Evolutionary conservation across 2,888 invertebrate genomes (phyloP).

Genomic region (Calephelis perditalis): DNA sequence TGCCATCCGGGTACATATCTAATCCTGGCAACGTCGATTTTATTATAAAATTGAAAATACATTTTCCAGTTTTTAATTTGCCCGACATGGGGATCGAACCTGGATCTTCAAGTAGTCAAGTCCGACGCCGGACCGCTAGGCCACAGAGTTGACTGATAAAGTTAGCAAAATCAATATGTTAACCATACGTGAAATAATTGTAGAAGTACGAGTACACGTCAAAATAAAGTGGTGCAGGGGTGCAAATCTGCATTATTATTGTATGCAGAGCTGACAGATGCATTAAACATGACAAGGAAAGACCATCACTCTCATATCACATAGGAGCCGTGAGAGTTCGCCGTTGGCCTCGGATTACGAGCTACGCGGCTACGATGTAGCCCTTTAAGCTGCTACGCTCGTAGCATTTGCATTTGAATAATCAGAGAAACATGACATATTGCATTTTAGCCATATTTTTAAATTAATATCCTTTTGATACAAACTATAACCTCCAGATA

Average conservation of each 20-base stretch:
- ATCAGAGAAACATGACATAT: constrained; percentile 16
- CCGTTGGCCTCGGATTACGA: constrained; percentile 66
- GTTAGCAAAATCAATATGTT: too few relatives aligned
- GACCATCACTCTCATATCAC: constrained; percentile 60
- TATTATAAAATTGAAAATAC: too few relatives aligned
- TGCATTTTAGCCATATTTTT: neutral
- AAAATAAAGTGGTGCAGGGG: constrained; percentile 30
- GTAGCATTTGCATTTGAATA: constrained; percentile 43
- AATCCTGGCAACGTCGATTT: too few relatives aligned
- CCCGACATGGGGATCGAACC: too few relatives aligned
- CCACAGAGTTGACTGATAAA: too few relatives aligned
- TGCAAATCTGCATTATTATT: constrained; percentile 46
- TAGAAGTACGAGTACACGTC: constrained; percentile 14
- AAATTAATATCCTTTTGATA: neutral
- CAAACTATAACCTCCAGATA: too few relatives aligned
- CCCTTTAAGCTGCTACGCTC: constrained; percentile 48
- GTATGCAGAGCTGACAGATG: constrained; percentile 56
- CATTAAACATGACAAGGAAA: constrained; percentile 68
- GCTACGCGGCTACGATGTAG: constrained; percentile 67
- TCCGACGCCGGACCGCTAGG: too few relatives aligned
- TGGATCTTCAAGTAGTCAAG: too few relatives aligned
- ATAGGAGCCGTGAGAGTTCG: constrained; percentile 62
- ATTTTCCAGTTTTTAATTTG: too few relatives aligned
- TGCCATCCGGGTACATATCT: too few relatives aligned
- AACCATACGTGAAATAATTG: neutral